Percentiles rank a stretch among this genome's conserved stretches.
These are phyloP conservation scores for Spermophilus dauricus DNA, from an alignment of 2,113 vertebrate species.

Conservation along the genomic window DNA sequence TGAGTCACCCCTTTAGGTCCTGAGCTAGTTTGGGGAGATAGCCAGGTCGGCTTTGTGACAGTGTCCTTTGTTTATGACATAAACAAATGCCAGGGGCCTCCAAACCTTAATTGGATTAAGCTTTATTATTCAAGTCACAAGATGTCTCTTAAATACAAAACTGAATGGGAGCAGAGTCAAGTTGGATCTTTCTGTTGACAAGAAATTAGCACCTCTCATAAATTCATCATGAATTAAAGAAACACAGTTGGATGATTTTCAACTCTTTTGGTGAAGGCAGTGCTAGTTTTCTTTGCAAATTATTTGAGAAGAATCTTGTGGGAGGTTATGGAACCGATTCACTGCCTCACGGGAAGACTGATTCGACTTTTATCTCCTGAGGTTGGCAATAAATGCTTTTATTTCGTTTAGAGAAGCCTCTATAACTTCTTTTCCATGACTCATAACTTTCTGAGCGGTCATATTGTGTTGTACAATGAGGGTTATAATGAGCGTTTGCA, in stretches of 20 bases:
- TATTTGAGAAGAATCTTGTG: slow-evolving; percentile 53
- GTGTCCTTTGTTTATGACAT: background rate
- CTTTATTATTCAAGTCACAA: slow-evolving; percentile 64
- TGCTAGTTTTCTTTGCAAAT: background rate
- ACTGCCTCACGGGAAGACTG: slow-evolving; percentile 6
- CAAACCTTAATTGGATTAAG: slow-evolving; percentile 54
- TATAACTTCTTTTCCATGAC: slow-evolving; percentile 54
- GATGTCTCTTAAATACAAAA: slow-evolving; percentile 56
- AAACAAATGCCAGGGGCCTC: background rate
- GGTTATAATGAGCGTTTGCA: background rate
- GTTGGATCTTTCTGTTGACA: slow-evolving; percentile 69
- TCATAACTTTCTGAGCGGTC: slow-evolving; percentile 52
- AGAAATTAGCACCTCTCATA: slow-evolving; percentile 52
- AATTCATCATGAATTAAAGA: slow-evolving; percentile 51
- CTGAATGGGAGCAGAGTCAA: slow-evolving; percentile 43
- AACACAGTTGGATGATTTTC: slow-evolving; percentile 26
- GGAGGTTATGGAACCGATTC: background rate
- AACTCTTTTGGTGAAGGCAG: slow-evolving; percentile 28
- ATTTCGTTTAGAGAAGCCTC: slow-evolving; percentile 62
- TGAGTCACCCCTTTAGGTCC: background rate
- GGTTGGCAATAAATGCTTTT: slow-evolving; percentile 54
- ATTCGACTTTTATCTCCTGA: slow-evolving; percentile 51
- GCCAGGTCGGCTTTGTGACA: background rate
- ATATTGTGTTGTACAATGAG: background rate
- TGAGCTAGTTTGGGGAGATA: background rate